Conservation (phyloP, 2,888 invertebrate genomes). For the Celastrina argiolus region DNA sequence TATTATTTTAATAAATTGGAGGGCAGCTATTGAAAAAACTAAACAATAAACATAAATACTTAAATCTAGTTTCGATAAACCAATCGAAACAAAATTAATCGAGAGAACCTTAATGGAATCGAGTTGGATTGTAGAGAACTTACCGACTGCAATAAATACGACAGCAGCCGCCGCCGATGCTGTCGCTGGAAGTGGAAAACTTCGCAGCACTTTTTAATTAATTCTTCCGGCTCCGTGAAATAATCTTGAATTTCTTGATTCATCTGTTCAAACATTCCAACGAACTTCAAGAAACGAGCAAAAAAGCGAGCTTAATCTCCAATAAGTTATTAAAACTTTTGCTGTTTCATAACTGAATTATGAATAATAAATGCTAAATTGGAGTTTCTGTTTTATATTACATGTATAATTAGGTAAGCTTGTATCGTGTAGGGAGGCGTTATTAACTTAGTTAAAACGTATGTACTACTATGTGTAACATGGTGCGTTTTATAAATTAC, state of each 20-base stretch:
- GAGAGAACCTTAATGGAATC: too few species aligned
- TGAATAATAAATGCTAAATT: too few species aligned
- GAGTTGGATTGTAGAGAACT: conserved; percentile 25
- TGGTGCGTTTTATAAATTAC: too few species aligned
- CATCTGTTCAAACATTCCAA: conserved; percentile 49
- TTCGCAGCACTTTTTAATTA: conserved; percentile 66
- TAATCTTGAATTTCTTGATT: conserved; percentile 72
- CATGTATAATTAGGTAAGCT: too few species aligned
- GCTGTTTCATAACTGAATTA: too few species aligned
- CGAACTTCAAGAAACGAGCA: neutral
- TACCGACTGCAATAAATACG: conserved; percentile 72
- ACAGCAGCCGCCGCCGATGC: conserved; percentile 64
- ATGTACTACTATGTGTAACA: too few species aligned
- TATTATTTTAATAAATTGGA: neutral
- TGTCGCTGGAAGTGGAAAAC: conserved; percentile 71
- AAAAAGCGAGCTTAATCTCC: neutral
- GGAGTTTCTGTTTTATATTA: too few species aligned
- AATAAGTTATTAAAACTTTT: conserved; percentile 18
- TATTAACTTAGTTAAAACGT: too few species aligned
- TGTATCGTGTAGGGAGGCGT: too few species aligned
- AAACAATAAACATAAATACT: too few species aligned
- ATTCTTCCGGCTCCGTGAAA: conserved; percentile 72
- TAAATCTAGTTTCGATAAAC: too few species aligned
- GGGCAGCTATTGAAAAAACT: conserved; percentile 13
- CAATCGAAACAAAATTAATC: too few species aligned